phyloP scores from a whole-genome alignment of 2,797 vertebrate species.

The Neosilurus mollespiculum region DNA sequence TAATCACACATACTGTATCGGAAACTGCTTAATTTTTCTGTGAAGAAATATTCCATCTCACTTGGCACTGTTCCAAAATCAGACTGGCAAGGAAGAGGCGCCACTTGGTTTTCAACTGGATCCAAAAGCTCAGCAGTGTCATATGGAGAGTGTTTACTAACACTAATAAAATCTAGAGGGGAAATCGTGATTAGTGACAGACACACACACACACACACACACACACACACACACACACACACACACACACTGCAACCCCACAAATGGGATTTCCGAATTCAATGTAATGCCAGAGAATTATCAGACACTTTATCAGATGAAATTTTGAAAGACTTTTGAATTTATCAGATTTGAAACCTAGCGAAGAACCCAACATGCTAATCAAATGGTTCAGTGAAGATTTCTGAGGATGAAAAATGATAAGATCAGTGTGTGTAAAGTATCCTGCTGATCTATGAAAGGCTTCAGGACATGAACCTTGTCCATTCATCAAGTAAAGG shows the following conservation, averaged over 20 bases:
- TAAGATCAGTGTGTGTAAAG: background rate
- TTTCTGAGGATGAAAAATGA: background rate
- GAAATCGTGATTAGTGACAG: background rate
- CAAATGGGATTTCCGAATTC: background rate
- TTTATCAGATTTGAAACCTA: background rate
- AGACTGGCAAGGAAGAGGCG: background rate
- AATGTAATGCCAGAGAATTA: background rate
- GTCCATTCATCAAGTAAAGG: too few species aligned
- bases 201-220: background rate
- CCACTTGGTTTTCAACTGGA: slow-evolving; percentile 5
- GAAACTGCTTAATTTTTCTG: background rate
- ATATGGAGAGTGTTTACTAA: slow-evolving; percentile 36
- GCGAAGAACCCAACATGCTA: background rate
- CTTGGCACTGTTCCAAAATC: slow-evolving; percentile 16
- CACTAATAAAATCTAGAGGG: slow-evolving; percentile 56
- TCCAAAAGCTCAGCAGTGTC: slow-evolving; percentile 24
- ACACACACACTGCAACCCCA: background rate
- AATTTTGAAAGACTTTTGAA: too few species aligned
- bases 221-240: too few species aligned
- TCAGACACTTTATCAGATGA: background rate
- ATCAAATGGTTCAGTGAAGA: too few species aligned
- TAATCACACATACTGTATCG: background rate
- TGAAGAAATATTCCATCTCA: background rate
- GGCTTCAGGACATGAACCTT: too few species aligned
- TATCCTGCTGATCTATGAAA: too few species aligned